Base-by-base conservation (phyloP, 2,113 vertebrate species). In the Ancistrus triradiatus region DNA sequence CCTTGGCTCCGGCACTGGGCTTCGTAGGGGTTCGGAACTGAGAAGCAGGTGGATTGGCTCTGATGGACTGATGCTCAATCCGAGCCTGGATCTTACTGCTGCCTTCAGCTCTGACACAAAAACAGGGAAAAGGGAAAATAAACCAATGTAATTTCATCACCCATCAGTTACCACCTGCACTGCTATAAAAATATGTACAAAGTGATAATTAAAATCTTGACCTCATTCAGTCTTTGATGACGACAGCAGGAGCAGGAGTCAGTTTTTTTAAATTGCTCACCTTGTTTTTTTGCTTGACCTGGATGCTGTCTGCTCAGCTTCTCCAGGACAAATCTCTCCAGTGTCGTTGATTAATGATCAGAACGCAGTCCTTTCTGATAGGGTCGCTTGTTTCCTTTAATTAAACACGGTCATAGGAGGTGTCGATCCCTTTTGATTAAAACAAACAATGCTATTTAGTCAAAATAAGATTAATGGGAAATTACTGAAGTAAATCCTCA, bases 261-360 rank as follows among this genome's bases (percentile, higher is more conserved):
- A 31, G 3, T 31, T 31, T 31, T 4, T 31, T 31, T 31, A 31
- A 3, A 10, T 2, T 2, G 4, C 85, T 85, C 78, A 98, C 96
- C 96, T 93, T 65, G 96, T 99, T 76, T 99, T 99, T 89, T 99
- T 99, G 68, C 89, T 99, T 99, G 68, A 99, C 96, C 74, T 98
- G 96, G 77, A 99, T 99, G 86, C 90, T 99, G 88, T n/a, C 94
- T 98, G 80, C 91, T 97, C 56, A 99, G 92, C 70, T 98, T 98
- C 78, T 99, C 95, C 84, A 99, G 83, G 10, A 96, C 87, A 8
- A 92, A 99, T 28, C n/a, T 97, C 94, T 1, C 95, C 96, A 0
- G 95, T 98, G 85, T 99, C 96, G 11, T n/a, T 98, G 96, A 76
- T 99, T 97, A 65, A 99, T 96, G 76, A 99, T 94, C 61, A 99